Conservation (phyloP, 1,140 invertebrate genomes). For the Heliconius hewitsoni region DNA sequence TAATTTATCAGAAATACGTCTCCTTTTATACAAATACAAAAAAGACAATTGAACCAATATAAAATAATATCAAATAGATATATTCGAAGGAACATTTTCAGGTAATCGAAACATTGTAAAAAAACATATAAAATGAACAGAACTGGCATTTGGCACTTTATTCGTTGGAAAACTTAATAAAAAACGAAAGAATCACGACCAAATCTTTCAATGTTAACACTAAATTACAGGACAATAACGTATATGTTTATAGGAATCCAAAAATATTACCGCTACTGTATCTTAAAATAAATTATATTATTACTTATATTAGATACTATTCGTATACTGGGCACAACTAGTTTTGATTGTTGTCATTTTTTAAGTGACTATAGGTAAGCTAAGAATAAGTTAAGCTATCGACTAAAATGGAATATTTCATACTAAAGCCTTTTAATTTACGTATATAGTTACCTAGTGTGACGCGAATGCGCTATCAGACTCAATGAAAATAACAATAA, state of each 20-base stretch:
- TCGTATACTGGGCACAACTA: slow-evolving; percentile 82
- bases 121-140: slow-evolving; percentile 36
- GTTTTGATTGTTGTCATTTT: slow-evolving; percentile 79
- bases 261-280: slow-evolving; percentile 80
- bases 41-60: slow-evolving; percentile 1
- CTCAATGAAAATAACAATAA: slow-evolving; percentile 5
- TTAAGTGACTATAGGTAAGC: slow-evolving; percentile 78
- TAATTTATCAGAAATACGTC: background rate
- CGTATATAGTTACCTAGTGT: slow-evolving; percentile 69
- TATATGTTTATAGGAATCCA: slow-evolving; percentile 81
- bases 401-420: slow-evolving; percentile 81
- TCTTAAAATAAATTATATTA: slow-evolving; percentile 80
- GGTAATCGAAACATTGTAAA: slow-evolving; percentile 42
- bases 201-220: slow-evolving; percentile 57
- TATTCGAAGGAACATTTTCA: slow-evolving; percentile 49
- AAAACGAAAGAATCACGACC: slow-evolving; percentile 72
- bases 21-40: slow-evolving; percentile 23
- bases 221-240: slow-evolving; percentile 73
- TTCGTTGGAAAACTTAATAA: slow-evolving; percentile 45
- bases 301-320: slow-evolving; percentile 77
- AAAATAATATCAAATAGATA: background rate
- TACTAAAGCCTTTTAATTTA: slow-evolving; percentile 78
- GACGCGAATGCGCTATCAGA: slow-evolving; percentile 39
- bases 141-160: slow-evolving; percentile 40
- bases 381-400: slow-evolving; percentile 80